Evolutionary conservation across 2,888 invertebrate genomes (phyloP), one percentile per base, ranked within the genome.

Genomic region (Panopea generosa): DNA sequence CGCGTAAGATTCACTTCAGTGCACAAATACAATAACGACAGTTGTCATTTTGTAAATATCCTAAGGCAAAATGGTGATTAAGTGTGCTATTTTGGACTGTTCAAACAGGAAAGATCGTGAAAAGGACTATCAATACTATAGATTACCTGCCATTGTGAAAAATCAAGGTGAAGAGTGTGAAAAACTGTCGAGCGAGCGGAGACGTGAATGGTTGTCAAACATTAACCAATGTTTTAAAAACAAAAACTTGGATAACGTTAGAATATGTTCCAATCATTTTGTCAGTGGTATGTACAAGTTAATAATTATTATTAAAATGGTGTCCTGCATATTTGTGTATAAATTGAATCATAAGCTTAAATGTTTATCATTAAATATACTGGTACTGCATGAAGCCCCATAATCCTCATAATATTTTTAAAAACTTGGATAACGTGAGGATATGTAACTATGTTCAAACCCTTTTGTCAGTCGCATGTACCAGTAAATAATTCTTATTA

Each of bases 201-300:
- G 65, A 18, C 40, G 65, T 6, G 27, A 45, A 55, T 65, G 56
- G 65, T 22, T 65, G 18, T 43, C 56, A 6, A 45, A 27, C 29
- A 7, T 65, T 9, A 45, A 45, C 6, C 65, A 55, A 22, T 40
- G 40, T 40, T 47, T 47, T 47, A 47, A 6, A 6, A n/a, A 47
- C 47, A n/a, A 11, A n/a, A 47, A 47, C 47, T 47, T 47, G 47
- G n/a, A 47, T n/a, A 47, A 47, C n/a, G 47, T 47, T 47, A 47
- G 47, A 47, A n/a, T 47, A 11, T 47, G 47, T 47, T 47, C 47
- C 9, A n/a, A 47, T 6, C 47, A 47, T n/a, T 47, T 47, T 47
- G 47, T 47, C n/a, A 47, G 47, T 47, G 47, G 47, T 47, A 47
- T 11, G 47, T 47, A n/a, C 47, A n/a, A n/a, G 49, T 16, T 9